A percentile compares a stretch with the other conserved stretches of the same genome.
These are phyloP conservation scores for Trichogramma dendrolimi DNA, from an alignment of 2,888 invertebrate genomes.

Conservation along the genomic window DNA sequence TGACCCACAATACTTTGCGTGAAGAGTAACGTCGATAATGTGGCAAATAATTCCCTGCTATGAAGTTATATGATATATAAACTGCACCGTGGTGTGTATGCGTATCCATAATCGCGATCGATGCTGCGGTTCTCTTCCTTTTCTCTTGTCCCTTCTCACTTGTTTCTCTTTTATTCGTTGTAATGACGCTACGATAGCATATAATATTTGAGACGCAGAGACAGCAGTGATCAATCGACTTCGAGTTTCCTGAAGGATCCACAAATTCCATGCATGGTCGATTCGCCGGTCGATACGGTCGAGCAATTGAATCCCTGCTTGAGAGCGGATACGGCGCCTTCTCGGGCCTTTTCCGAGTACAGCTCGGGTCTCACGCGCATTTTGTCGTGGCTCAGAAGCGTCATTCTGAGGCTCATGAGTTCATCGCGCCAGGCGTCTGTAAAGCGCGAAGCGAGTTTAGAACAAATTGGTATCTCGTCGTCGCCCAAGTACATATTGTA, in stretches of 20 bases:
- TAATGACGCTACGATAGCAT: no score
- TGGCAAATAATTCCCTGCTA: no score
- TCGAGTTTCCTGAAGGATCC: slow-evolving; percentile 76
- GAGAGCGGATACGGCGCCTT: slow-evolving; percentile 71
- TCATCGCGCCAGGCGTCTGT: slow-evolving; percentile 70
- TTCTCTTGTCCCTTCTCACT: no score
- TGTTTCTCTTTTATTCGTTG: no score
- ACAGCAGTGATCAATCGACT: slow-evolving; percentile 59
- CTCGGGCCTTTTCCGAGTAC: slow-evolving; percentile 68
- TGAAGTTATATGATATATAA: no score
- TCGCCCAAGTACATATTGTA: neutral
- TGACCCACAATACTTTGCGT: no score
- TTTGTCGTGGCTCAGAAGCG: slow-evolving; percentile 63
- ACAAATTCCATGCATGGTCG: slow-evolving; percentile 63
- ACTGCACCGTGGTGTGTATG: no score
- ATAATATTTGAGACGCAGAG: no score
- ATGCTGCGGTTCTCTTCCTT: no score
- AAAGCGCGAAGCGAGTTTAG: slow-evolving; percentile 16
- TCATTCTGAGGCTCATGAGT: slow-evolving; percentile 59
- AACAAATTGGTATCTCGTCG: neutral
- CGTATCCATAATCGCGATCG: no score
- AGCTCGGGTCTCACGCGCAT: slow-evolving; percentile 67
- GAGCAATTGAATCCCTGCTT: slow-evolving; percentile 60
- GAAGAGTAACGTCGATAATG: no score
- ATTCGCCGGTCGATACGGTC: slow-evolving; percentile 59